These are phyloP conservation scores for Drosophila atripex DNA, from an alignment of 2,888 invertebrate genomes.

Conservation along the genomic window DNA sequence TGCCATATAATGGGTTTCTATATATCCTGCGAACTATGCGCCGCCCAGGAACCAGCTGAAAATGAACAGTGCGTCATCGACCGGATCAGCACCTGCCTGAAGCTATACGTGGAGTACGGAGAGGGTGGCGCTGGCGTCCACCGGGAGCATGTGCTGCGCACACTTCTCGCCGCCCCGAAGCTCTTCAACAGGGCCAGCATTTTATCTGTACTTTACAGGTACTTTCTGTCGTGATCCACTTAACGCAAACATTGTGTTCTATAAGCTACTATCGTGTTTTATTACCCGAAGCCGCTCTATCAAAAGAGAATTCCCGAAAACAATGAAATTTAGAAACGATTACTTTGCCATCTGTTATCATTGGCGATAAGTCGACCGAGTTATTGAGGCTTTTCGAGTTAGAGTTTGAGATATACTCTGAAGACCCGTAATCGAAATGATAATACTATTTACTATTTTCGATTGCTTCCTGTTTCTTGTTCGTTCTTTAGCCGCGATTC, in stretches of 20 bases:
- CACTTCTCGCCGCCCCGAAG: slow-evolving; percentile 67
- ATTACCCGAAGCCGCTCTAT: neutral
- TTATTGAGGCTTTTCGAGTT: neutral
- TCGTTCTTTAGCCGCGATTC: no score
- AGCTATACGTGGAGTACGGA: slow-evolving; percentile 52
- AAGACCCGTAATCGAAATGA: neutral
- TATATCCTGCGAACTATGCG: slow-evolving; percentile 70
- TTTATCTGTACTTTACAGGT: slow-evolving; percentile 69
- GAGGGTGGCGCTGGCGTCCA: slow-evolving; percentile 32
- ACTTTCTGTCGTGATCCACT: neutral
- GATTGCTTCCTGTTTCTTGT: neutral
- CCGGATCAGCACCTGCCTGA: slow-evolving; percentile 62
- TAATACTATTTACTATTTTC: neutral
- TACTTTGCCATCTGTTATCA: neutral
- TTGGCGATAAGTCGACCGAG: neutral
- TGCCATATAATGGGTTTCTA: slow-evolving; percentile 69
- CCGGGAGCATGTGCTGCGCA: slow-evolving; percentile 55
- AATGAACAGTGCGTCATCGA: slow-evolving; percentile 58
- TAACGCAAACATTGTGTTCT: neutral
- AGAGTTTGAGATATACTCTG: neutral
- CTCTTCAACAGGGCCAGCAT: slow-evolving; percentile 67
- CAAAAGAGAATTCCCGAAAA: neutral
- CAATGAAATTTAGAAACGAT: neutral
- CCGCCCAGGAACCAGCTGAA: slow-evolving; percentile 59
- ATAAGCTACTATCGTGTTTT: neutral